These are phyloP conservation scores for Parelbella ahira DNA, from an alignment of 2,888 invertebrate genomes.

Conservation along the genomic window DNA sequence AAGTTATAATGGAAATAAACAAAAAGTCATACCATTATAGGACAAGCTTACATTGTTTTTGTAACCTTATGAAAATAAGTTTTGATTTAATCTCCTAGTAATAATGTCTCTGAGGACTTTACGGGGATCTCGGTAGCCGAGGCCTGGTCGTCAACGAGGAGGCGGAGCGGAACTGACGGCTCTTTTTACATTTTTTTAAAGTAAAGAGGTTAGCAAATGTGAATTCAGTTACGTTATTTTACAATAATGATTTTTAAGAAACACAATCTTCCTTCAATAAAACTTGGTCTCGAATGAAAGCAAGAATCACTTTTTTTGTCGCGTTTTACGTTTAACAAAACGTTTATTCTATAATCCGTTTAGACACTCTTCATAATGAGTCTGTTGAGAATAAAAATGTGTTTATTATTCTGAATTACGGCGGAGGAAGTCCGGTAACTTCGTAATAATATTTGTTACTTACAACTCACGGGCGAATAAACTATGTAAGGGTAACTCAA, in stretches of 20 bases:
- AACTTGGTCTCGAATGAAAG: too few species aligned
- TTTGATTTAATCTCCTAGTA: too few species aligned
- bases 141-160: too few species aligned
- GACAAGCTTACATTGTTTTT: constrained; percentile 1
- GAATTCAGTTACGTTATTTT: too few species aligned
- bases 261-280: too few species aligned
- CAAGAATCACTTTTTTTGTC: too few species aligned
- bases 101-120: too few species aligned
- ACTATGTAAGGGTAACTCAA: constrained; percentile 41
- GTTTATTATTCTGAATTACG: constrained; percentile 21
- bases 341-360: constrained; percentile 28
- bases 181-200: too few species aligned
- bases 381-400: constrained; percentile 22
- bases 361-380: constrained; percentile 23
- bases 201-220: too few species aligned
- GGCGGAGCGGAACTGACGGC: too few species aligned
- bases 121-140: too few species aligned
- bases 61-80: neutral
- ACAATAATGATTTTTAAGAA: too few species aligned
- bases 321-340: constrained; percentile 9
- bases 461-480: constrained; percentile 38
- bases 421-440: constrained; percentile 35
- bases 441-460: constrained; percentile 44
- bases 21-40: constrained; percentile 1
- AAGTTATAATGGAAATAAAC: constrained; percentile 10